Evolutionary conservation across 2,888 invertebrate genomes (phyloP).

Genomic region (Mellilla xanthometata): DNA sequence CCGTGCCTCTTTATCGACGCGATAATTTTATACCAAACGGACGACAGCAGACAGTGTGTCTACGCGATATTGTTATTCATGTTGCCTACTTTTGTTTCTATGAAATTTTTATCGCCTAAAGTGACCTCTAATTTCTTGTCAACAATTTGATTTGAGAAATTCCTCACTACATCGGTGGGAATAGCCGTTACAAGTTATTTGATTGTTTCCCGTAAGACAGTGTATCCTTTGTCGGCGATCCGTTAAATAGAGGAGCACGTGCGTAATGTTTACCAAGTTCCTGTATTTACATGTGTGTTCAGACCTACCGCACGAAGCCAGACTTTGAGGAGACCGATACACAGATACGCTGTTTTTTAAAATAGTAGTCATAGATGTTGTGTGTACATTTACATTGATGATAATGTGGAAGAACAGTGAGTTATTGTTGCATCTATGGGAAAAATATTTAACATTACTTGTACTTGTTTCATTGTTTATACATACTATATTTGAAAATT

Average conservation of each 20-base stretch:
- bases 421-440: slow-evolving; percentile 44
- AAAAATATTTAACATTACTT: slow-evolving; percentile 21
- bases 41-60: slow-evolving; percentile 28
- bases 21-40: slow-evolving; percentile 34
- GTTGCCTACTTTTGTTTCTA: slow-evolving; percentile 14
- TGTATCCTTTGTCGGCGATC: slow-evolving; percentile 46
- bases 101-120: slow-evolving; percentile 12
- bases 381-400: slow-evolving; percentile 42
- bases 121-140: slow-evolving; percentile 18
- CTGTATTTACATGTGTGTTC: slow-evolving; percentile 44
- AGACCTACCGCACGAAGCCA: slow-evolving; percentile 61
- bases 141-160: slow-evolving; percentile 1
- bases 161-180: slow-evolving; percentile 4
- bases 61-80: slow-evolving; percentile 22
- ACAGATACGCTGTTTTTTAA: slow-evolving; percentile 33
- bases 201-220: slow-evolving; percentile 37
- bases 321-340: slow-evolving; percentile 32
- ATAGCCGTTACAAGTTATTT: slow-evolving; percentile 28
- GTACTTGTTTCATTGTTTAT: slow-evolving; percentile 11
- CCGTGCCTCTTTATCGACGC: slow-evolving; percentile 37
- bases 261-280: slow-evolving; percentile 51
- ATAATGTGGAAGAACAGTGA: slow-evolving; percentile 43
- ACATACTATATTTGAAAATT: neutral
- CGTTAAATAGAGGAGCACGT: slow-evolving; percentile 50
- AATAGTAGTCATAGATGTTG: slow-evolving; percentile 31